These are phyloP conservation scores for Sabellastarte sp. DNA, from an alignment of 2,888 invertebrate genomes.

Conservation along the genomic window DNA sequence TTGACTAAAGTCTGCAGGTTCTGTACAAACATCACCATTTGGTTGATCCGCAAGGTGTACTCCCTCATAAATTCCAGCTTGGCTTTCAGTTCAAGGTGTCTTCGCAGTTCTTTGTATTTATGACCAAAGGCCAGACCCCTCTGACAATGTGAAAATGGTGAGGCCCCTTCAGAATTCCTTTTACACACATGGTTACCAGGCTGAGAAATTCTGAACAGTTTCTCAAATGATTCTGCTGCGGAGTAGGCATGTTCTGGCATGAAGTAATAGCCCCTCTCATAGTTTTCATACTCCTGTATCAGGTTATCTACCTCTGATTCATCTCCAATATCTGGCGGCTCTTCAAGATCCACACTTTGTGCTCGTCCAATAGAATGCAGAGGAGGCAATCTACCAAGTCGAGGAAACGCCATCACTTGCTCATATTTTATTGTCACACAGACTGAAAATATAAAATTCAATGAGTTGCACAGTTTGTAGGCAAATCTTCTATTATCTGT, in stretches of 20 bases:
- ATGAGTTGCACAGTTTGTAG: too few relatives aligned
- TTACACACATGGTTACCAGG: constrained; percentile 51
- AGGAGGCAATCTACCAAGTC: constrained; percentile 35
- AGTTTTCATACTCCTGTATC: constrained; percentile 9
- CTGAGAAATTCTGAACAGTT: constrained; percentile 36
- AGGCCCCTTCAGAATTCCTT: constrained; percentile 17
- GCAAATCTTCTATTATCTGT: too few relatives aligned
- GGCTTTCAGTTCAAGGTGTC: constrained; percentile 44
- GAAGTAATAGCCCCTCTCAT: constrained; percentile 23
- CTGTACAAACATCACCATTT: constrained; percentile 40
- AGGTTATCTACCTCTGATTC: constrained; percentile 9
- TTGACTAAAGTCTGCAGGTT: constrained; percentile 44
- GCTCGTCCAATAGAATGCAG: constrained; percentile 42
- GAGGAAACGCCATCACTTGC: too few relatives aligned
- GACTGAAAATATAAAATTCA: too few relatives aligned
- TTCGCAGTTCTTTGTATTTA: constrained; percentile 42
- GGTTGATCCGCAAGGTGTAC: constrained; percentile 41
- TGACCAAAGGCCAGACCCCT: constrained; percentile 40
- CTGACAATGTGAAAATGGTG: constrained; percentile 49
- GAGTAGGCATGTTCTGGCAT: constrained; percentile 41
- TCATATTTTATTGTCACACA: too few relatives aligned
- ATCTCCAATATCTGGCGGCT: constrained; percentile 32
- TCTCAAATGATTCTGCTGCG: constrained; percentile 37
- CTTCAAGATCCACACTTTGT: constrained; percentile 39
- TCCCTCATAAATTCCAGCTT: constrained; percentile 48